phyloP scores from a whole-genome alignment of 2,113 vertebrate genomes.

The Phylloscopus trochilus region DNA sequence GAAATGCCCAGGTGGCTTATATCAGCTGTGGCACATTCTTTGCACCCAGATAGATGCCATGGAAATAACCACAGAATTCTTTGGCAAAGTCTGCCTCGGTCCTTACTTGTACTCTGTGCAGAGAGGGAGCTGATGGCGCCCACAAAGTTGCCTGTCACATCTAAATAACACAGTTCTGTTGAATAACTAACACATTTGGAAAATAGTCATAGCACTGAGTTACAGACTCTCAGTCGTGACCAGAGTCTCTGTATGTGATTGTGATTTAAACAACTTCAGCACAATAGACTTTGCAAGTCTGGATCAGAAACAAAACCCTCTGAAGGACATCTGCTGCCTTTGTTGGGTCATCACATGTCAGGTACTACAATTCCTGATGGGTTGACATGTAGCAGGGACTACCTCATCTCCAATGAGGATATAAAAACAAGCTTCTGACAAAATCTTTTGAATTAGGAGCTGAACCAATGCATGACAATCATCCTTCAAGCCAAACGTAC shows the following conservation, averaged over 20 bases:
- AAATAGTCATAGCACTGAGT: background rate
- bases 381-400: background rate
- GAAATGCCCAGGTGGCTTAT: background rate
- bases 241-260: background rate
- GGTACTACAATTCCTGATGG: background rate
- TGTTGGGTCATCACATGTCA: background rate
- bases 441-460: background rate
- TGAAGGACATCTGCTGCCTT: background rate
- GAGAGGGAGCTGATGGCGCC: background rate
- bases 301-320: background rate
- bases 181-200: background rate
- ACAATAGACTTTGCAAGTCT: background rate
- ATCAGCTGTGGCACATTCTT: background rate
- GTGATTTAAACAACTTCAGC: background rate
- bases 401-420: background rate
- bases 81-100: rapidly evolving
- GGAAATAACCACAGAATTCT: background rate
- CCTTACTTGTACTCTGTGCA: background rate
- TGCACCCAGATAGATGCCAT: background rate
- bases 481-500: background rate
- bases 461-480: background rate
- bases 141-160: background rate
- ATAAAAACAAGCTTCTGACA: background rate
- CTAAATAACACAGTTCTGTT: background rate
- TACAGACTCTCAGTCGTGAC: background rate